These are phyloP conservation scores for Ophioninae sp. DNA, from an alignment of 2,888 invertebrate species.

Conservation along the genomic window DNA sequence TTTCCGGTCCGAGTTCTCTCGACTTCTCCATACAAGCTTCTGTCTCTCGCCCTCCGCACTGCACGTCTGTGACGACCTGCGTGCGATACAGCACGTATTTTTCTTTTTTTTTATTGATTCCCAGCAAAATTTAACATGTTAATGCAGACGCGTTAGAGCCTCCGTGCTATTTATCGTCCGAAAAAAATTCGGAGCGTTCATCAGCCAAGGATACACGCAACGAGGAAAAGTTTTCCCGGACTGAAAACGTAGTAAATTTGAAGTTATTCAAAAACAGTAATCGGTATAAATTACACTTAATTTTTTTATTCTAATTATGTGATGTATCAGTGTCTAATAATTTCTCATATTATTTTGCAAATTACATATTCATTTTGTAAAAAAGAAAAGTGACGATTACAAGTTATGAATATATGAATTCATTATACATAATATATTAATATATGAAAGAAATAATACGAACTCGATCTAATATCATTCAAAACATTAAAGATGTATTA, in stretches of 20 bases:
- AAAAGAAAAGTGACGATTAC: no score
- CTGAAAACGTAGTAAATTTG: background rate
- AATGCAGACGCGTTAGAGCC: background rate
- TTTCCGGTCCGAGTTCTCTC: constrained; percentile 58
- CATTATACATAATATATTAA: no score
- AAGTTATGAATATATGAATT: no score
- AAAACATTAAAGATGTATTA: no score
- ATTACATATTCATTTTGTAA: no score
- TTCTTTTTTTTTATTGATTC: background rate
- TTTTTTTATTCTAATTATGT: no score
- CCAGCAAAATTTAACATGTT: background rate
- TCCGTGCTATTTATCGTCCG: background rate
- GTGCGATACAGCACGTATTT: constrained; percentile 12
- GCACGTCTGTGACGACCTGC: constrained; percentile 33
- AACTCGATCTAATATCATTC: no score
- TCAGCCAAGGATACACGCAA: background rate
- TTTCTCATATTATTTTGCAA: no score
- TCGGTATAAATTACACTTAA: no score
- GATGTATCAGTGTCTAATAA: no score
- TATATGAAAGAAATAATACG: no score
- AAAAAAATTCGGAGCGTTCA: background rate
- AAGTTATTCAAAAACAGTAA: background rate
- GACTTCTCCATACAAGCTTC: constrained; percentile 31
- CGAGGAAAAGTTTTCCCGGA: background rate
- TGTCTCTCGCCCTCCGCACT: constrained; percentile 11